These are phyloP conservation scores for Drosophila recens DNA, from an alignment of 2,888 invertebrate species.

Conservation along the genomic window DNA sequence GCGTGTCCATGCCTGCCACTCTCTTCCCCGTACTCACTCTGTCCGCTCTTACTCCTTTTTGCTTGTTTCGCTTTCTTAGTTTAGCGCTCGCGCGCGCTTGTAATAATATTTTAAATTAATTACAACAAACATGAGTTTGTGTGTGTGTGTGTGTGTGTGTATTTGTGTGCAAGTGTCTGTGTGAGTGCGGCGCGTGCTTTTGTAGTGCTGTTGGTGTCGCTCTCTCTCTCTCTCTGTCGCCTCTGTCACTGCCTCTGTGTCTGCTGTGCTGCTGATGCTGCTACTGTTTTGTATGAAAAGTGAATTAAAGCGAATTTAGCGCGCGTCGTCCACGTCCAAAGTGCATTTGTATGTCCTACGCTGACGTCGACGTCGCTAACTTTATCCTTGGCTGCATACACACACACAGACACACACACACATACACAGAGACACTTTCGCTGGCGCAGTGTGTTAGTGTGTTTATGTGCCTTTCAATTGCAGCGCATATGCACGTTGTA, in stretches of 20 bases:
- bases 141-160: conserved; percentile 23
- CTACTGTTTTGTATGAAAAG: conserved; percentile 78
- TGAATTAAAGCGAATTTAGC: conserved; percentile 82
- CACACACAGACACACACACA: conserved; percentile 18
- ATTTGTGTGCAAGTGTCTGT: conserved; percentile 29
- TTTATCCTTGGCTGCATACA: conserved; percentile 71
- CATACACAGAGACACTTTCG: conserved; percentile 66
- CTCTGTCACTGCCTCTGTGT: not conserved
- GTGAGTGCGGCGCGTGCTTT: conserved; percentile 67
- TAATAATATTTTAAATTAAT: conserved; percentile 84
- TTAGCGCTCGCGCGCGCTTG: conserved; percentile 77
- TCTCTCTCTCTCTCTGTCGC: conserved; percentile 10
- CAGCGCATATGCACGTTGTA: conserved; percentile 50
- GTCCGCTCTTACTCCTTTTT: conserved; percentile 39
- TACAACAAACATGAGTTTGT: conserved; percentile 76
- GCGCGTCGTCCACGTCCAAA: conserved; percentile 77
- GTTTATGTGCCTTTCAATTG: conserved; percentile 73
- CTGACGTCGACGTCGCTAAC: conserved; percentile 53
- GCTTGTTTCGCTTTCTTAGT: conserved; percentile 60
- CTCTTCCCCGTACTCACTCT: not conserved
- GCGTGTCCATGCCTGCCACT: conserved; percentile 24
- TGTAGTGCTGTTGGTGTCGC: conserved; percentile 45
- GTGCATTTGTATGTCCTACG: conserved; percentile 75
- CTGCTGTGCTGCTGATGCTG: conserved; percentile 22
- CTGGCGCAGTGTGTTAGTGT: conserved; percentile 77